These are phyloP conservation scores for Ostrea denselamellosa DNA, from an alignment of 1,140 invertebrate species.

Conservation along the genomic window DNA sequence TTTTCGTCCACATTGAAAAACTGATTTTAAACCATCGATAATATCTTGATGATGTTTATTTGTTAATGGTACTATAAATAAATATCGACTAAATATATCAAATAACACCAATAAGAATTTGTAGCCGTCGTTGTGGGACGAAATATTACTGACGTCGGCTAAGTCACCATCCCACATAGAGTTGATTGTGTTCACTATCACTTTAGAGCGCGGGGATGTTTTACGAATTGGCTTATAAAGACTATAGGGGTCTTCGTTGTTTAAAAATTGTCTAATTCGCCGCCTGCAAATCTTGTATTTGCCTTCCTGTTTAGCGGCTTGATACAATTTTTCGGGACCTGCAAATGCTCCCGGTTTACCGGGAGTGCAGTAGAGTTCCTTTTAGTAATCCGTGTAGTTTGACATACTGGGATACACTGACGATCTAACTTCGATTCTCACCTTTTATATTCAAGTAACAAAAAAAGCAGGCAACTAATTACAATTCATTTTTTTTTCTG, in stretches of 20 bases:
- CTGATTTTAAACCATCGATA: constrained; percentile 21
- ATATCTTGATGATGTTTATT: constrained; percentile 38
- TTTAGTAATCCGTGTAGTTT: constrained; percentile 32
- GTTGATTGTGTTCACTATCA: constrained; percentile 36
- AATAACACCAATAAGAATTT: constrained; percentile 47
- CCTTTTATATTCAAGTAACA: constrained; percentile 10
- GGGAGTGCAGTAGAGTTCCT: constrained; percentile 36
- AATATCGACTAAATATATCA: constrained; percentile 46
- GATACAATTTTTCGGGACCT: constrained; percentile 45
- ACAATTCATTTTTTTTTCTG: too few relatives aligned
- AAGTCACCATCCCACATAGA: constrained; percentile 47
- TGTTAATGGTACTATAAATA: constrained; percentile 35
- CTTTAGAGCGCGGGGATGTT: constrained; percentile 29
- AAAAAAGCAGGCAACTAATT: background rate
- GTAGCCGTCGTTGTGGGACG: background rate
- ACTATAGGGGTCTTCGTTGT: constrained; percentile 32
- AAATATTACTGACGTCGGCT: constrained; percentile 34
- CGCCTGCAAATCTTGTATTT: constrained; percentile 46
- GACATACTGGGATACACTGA: background rate
- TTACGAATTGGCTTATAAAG: constrained; percentile 27
- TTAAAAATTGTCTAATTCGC: constrained; percentile 21
- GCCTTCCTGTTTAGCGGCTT: constrained; percentile 36
- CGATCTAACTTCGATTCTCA: background rate
- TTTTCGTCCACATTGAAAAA: constrained; percentile 24
- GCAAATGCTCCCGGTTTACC: constrained; percentile 45